phyloP scores from a whole-genome alignment of 2,113 vertebrate genomes.

The Ammodytes marinus region DNA sequence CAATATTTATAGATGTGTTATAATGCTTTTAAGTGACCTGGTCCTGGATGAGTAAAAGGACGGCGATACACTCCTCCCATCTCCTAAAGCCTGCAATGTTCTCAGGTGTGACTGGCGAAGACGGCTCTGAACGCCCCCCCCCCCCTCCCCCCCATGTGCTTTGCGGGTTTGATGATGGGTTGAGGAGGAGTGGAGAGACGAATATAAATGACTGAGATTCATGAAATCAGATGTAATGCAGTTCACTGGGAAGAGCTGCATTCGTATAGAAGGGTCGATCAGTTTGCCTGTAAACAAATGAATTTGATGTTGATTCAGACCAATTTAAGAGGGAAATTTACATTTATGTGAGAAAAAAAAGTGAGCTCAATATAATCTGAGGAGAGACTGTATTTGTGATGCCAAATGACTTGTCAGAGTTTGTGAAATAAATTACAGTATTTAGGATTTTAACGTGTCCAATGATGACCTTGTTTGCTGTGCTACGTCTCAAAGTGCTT shows the following conservation, averaged over 20 bases:
- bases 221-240: slow-evolving; percentile 62
- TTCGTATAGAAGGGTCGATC: slow-evolving; percentile 66
- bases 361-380: slow-evolving; percentile 76
- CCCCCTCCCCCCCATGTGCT: slow-evolving; percentile 63
- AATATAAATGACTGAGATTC: slow-evolving; percentile 57
- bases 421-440: slow-evolving; percentile 82
- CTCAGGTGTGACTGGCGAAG: slow-evolving; percentile 77
- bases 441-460: slow-evolving; percentile 76
- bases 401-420: slow-evolving; percentile 82
- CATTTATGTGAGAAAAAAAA: slow-evolving; percentile 74
- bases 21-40: slow-evolving; percentile 78
- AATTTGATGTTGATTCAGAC: slow-evolving; percentile 65
- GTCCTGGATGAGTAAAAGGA: slow-evolving; percentile 69
- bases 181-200: slow-evolving; percentile 47
- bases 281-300: slow-evolving; percentile 67
- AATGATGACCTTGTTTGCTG: slow-evolving; percentile 50
- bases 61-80: slow-evolving; percentile 61
- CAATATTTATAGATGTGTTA: slow-evolving; percentile 88
- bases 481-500: slow-evolving; percentile 18
- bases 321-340: slow-evolving; percentile 79
- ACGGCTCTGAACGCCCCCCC: slow-evolving; percentile 41
- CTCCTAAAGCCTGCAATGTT: slow-evolving; percentile 72
- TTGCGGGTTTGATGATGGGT: slow-evolving; percentile 69
- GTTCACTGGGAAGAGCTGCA: slow-evolving; percentile 79
- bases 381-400: slow-evolving; percentile 79